phyloP scores from a whole-genome alignment of 1,140 invertebrate genomes.

The Plodia interpunctella region DNA sequence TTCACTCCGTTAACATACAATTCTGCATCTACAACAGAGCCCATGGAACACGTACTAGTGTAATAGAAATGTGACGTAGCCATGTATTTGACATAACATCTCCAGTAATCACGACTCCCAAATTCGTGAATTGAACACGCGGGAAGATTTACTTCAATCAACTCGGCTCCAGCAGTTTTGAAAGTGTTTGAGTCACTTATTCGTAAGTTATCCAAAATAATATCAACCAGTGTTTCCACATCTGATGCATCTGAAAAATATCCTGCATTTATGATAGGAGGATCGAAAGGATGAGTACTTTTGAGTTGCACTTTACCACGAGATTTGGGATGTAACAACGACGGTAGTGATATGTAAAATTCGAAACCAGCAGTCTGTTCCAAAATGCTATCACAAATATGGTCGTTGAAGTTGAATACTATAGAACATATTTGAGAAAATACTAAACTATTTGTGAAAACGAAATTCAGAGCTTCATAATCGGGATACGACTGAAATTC shows the following conservation, averaged over 20 bases:
- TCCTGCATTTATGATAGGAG: constrained; percentile 79
- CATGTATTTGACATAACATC: constrained; percentile 54
- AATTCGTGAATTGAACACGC: neutral
- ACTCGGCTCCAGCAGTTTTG: constrained; percentile 11
- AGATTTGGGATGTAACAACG: constrained; percentile 71
- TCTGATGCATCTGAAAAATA: constrained; percentile 69
- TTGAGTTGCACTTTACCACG: constrained; percentile 66
- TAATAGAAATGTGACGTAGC: constrained; percentile 63
- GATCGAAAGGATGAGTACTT: constrained; percentile 72
- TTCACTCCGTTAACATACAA: constrained; percentile 57
- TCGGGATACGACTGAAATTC: constrained; percentile 11
- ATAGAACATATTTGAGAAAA: neutral
- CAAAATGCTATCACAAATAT: neutral
- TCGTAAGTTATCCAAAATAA: constrained; percentile 17
- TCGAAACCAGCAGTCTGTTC: neutral
- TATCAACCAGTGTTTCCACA: constrained; percentile 23
- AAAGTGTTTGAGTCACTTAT: constrained; percentile 19
- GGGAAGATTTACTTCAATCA: constrained; percentile 16
- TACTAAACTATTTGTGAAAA: neutral
- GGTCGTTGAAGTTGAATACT: constrained; percentile 8
- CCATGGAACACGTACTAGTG: constrained; percentile 76
- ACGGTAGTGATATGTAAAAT: constrained; percentile 10
- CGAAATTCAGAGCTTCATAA: constrained; percentile 15
- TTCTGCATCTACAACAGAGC: constrained; percentile 60
- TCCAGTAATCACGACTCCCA: constrained; percentile 50